These are phyloP conservation scores for Athalia cordata DNA, from an alignment of 2,888 invertebrate species.

Conservation along the genomic window DNA sequence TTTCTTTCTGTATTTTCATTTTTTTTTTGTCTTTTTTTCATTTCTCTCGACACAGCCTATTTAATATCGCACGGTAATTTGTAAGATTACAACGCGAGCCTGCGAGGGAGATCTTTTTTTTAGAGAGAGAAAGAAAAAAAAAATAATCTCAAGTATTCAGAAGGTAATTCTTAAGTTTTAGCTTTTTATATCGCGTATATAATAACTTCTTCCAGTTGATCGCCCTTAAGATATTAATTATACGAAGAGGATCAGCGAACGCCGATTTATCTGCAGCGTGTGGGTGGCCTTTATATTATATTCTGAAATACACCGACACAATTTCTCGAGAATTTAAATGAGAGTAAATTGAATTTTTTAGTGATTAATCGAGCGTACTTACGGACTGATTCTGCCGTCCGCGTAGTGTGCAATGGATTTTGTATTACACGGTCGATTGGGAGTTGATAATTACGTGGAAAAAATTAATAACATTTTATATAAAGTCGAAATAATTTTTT, in stretches of 20 bases:
- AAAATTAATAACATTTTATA: conserved; percentile 21
- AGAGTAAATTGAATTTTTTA: conserved; percentile 17
- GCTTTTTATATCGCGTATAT: not conserved
- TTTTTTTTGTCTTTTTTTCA: too few species aligned
- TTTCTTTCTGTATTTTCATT: too few species aligned
- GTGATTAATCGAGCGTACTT: conserved; percentile 20
- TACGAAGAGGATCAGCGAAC: not conserved
- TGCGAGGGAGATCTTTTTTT: too few species aligned
- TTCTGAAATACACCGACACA: not conserved
- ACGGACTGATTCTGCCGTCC: not conserved
- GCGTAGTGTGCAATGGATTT: not conserved
- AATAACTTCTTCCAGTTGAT: not conserved
- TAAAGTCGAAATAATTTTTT: too few species aligned
- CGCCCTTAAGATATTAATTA: conserved; percentile 18
- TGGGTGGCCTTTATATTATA: not conserved
- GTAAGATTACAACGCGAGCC: too few species aligned
- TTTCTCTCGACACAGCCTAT: too few species aligned
- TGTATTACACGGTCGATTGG: not conserved
- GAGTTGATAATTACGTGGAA: conserved; percentile 21
- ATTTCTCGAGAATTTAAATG: conserved; percentile 11
- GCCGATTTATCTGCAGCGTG: not conserved
- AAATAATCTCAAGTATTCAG: too few species aligned
- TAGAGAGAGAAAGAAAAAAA: too few species aligned
- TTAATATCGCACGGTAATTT: too few species aligned
- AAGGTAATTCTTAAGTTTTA: not conserved